Conservation (phyloP, 2,888 invertebrate species). For the Maniola hyperantus region DNA sequence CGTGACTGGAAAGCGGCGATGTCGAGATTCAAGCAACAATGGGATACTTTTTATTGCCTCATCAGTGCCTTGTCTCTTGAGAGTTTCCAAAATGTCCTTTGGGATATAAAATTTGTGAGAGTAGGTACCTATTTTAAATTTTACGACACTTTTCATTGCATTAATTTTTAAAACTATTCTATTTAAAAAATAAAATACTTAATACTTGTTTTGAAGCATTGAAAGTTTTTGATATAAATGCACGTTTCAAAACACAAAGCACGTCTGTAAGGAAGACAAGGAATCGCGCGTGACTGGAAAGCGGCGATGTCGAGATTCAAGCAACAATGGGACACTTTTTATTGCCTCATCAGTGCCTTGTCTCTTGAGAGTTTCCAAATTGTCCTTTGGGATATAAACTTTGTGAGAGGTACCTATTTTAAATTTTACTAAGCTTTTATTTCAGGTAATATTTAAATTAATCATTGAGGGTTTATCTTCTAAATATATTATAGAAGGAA, state of each 20-base stretch:
- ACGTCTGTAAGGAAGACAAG: slow-evolving; percentile 41
- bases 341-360: slow-evolving; percentile 41
- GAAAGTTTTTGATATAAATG: neutral
- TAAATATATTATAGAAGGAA: too few species aligned
- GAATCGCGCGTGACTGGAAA: slow-evolving; percentile 38
- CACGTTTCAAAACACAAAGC: slow-evolving; percentile 35
- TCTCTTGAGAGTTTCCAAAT: slow-evolving; percentile 35
- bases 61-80: slow-evolving; percentile 37
- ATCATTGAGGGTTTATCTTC: too few species aligned
- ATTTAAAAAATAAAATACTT: too few species aligned
- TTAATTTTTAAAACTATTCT: too few species aligned
- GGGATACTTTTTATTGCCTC: slow-evolving; percentile 41
- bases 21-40: slow-evolving; percentile 39
- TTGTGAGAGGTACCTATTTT: neutral
- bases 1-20: slow-evolving; percentile 33
- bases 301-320: slow-evolving; percentile 35
- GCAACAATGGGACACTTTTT: slow-evolving; percentile 40
- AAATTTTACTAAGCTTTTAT: neutral
- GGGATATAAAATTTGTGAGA: too few species aligned
- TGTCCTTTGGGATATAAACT: slow-evolving; percentile 21
- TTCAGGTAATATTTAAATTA: neutral
- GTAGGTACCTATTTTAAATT: too few species aligned
- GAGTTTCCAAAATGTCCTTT: slow-evolving; percentile 34
- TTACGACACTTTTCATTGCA: too few species aligned
- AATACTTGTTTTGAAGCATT: neutral